Percentiles rank a stretch among this genome's conserved stretches.
Conservation (phyloP, 2,888 invertebrate species). For the Biston stratarius region DNA sequence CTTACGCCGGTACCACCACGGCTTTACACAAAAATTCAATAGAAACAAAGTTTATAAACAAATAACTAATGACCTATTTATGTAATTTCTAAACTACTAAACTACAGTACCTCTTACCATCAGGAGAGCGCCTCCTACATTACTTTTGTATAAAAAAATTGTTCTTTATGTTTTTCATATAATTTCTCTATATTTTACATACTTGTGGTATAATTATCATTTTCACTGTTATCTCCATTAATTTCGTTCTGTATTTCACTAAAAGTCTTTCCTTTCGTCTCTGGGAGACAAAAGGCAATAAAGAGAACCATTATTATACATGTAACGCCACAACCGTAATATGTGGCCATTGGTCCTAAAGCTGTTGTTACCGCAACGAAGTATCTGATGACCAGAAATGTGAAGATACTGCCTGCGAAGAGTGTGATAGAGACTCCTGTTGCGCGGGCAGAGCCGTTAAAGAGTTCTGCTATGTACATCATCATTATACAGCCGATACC, state of each 20-base stretch:
- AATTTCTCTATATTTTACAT: neutral
- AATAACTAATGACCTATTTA: too few relatives aligned
- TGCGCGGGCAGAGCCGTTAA: constrained; percentile 62
- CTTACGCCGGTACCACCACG: too few relatives aligned
- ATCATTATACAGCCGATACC: constrained; percentile 68
- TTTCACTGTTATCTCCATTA: constrained; percentile 40
- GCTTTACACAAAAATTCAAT: too few relatives aligned
- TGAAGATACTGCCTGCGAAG: constrained; percentile 24
- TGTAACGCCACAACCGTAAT: constrained; percentile 55
- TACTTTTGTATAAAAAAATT: too few relatives aligned
- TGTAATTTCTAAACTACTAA: too few relatives aligned
- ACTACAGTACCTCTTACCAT: too few relatives aligned
- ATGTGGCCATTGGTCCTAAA: constrained; percentile 61
- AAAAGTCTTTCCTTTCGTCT: constrained; percentile 70
- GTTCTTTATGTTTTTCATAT: neutral
- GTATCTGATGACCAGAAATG: constrained; percentile 52
- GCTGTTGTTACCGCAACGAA: constrained; percentile 54
- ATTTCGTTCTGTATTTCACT: constrained; percentile 62
- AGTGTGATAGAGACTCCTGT: constrained; percentile 53
- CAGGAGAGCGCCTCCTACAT: too few relatives aligned
- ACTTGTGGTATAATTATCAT: constrained; percentile 1
- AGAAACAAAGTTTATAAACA: too few relatives aligned
- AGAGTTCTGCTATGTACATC: constrained; percentile 65
- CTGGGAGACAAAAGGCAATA: constrained; percentile 62
- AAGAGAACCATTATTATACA: constrained; percentile 49